A percentile compares a stretch with the other conserved stretches of the same genome.
Evolutionary conservation across 2,113 vertebrate species (phyloP).

Genomic region (Sorex fumeus): DNA sequence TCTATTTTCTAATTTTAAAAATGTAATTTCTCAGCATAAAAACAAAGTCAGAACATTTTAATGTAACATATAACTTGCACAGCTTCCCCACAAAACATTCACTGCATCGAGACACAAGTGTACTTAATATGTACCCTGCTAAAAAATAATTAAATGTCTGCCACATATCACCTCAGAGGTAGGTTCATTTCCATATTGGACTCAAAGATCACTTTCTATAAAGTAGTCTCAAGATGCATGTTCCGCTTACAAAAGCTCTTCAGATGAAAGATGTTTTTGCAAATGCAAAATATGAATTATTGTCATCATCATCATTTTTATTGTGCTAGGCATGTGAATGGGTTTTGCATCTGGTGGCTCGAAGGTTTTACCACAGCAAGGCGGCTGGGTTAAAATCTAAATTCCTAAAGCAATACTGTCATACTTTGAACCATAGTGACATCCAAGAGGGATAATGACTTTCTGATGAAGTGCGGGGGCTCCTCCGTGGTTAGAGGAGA

Average conservation of each 20-base stretch:
- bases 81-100: conserved; percentile 48
- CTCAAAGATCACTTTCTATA: conserved; percentile 75
- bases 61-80: conserved; percentile 39
- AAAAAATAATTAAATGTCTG: conserved; percentile 73
- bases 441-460: conserved; percentile 84
- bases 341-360: conserved; percentile 82
- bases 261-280: conserved; percentile 79
- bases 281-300: conserved; percentile 83
- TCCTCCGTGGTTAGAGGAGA: conserved; percentile 75
- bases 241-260: conserved; percentile 79
- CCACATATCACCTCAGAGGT: conserved; percentile 69
- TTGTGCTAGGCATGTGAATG: conserved; percentile 77
- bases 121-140: conserved; percentile 34
- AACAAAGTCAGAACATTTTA: conserved; percentile 29
- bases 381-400: conserved; percentile 84
- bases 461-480: conserved; percentile 84
- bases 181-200: conserved; percentile 73
- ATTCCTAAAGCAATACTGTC: conserved; percentile 85
- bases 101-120: conserved; percentile 25
- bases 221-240: conserved; percentile 77
- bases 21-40: conserved; percentile 42
- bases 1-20: conserved; percentile 49
- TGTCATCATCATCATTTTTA: conserved; percentile 81
- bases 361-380: conserved; percentile 84
- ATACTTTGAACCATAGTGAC: conserved; percentile 83